Base-by-base conservation (phyloP, 2,797 vertebrate genomes). In the Melanotaenia parkinsoni region DNA sequence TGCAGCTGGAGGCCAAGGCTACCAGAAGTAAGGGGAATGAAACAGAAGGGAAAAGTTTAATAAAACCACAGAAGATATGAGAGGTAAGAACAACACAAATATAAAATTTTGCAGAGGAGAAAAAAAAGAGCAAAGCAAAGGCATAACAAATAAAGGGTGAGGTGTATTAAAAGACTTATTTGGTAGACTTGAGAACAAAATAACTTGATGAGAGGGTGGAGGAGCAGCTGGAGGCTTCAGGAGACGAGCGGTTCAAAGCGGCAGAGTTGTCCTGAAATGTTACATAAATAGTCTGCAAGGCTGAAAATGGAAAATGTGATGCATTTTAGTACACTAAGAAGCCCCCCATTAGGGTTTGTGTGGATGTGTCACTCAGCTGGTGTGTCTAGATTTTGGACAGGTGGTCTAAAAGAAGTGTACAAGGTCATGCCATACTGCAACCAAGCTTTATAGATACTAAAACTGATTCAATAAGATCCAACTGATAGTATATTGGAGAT, bases 1-100 rank as follows among this genome's bases (percentile, higher is more conserved):
- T 89, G 84, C 90, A 92, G 90, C 90, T 91, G 89, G 79, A 88
- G 76, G 81, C 84, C 87, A 91, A 92, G 89, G 89, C 81, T 88
- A 80, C 75, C 58, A 20, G 68, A 74, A 59, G 66, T 76, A 71
- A 81, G 53, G 73, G 80, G 76, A 83, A 79, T 50, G 59, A 70
- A 74, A 62, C 33, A 74, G 77, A 47, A 72, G 53, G 63, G 61
- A 60, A 73, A 68, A 24, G 50, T 64, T 71, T n/a, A 47, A 70
- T 60, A 72, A 60, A 70, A 32, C 30, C 33, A 37, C 14, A 43
- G 56, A 60, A 51, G 73, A 69, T 24, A 32, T 3, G 16, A 24
- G 51, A 58, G 40, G 2, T 1, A 13, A 28, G 45, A 43, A 68
- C 53, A 61, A 37, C 8, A 54, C 14, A 61, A 5, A 73, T 28